These are phyloP conservation scores for Euphysa ruthae DNA, from an alignment of 30 jellyfish, hydroid and myxozoan genomes.

Conservation along the genomic window DNA sequence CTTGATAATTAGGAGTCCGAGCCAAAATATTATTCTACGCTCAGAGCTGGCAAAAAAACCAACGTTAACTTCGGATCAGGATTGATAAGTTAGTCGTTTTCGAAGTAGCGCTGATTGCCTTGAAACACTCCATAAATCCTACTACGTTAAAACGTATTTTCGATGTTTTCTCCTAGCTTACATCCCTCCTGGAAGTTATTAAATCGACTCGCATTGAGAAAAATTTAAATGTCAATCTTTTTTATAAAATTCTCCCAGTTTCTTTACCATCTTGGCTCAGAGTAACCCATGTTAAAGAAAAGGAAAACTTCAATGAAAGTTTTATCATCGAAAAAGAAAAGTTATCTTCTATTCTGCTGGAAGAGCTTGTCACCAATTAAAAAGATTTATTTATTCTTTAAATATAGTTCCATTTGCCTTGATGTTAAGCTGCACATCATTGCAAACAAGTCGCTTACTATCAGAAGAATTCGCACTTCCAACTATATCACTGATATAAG, in stretches of 20 bases:
- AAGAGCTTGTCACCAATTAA: background rate
- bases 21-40: too few relatives aligned
- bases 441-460: background rate
- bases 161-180: too few relatives aligned
- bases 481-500: conserved; percentile 8
- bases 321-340: background rate
- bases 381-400: background rate
- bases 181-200: too few relatives aligned
- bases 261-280: background rate
- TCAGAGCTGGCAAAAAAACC: too few relatives aligned
- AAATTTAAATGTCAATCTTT: background rate
- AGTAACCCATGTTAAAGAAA: conserved; percentile 1
- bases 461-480: conserved; percentile 1
- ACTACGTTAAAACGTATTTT: too few relatives aligned
- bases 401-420: background rate
- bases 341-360: conserved; percentile 1
- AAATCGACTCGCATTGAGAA: background rate
- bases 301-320: background rate
- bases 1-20: too few relatives aligned
- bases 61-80: too few relatives aligned
- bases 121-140: too few relatives aligned
- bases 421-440: background rate
- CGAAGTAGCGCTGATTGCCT: too few relatives aligned
- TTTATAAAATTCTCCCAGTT: conserved; percentile 6
- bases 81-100: too few relatives aligned